Conservation (phyloP, 2,797 vertebrate species). For the Eulemur albifrons region DNA sequence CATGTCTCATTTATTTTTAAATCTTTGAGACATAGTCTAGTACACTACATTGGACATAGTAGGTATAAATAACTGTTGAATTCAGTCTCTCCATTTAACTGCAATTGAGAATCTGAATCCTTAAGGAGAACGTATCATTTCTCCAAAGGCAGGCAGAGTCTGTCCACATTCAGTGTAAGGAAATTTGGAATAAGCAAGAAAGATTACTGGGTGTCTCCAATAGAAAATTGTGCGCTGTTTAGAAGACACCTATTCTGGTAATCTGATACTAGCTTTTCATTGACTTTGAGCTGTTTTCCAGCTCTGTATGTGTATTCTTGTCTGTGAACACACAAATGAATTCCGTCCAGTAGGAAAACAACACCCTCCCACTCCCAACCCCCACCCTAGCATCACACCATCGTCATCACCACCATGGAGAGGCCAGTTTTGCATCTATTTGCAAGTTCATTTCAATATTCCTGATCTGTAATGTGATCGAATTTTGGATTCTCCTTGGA, state of each 20-base stretch:
- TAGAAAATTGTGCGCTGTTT: neutral
- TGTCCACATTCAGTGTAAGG: neutral
- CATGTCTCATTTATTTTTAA: neutral
- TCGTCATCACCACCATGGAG: too few species aligned
- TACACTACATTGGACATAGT: neutral
- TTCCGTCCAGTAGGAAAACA: neutral
- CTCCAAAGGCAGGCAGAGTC: neutral
- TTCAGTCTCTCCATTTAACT: neutral
- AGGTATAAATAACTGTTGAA: neutral
- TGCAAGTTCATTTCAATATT: neutral
- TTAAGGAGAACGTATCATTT: neutral
- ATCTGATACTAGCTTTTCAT: neutral
- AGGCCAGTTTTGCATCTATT: neutral
- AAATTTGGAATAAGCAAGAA: neutral
- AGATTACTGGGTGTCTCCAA: neutral
- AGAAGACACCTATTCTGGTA: neutral
- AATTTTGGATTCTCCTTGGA: neutral
- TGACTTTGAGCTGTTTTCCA: neutral
- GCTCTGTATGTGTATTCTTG: neutral
- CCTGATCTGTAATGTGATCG: neutral
- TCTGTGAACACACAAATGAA: neutral
- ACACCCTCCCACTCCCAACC: too few species aligned
- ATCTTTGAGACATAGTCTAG: neutral
- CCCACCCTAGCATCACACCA: neutral
- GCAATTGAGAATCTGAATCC: neutral